Evolutionary conservation across 2,888 invertebrate species (phyloP).

Genomic region (Drosophila monieri): DNA sequence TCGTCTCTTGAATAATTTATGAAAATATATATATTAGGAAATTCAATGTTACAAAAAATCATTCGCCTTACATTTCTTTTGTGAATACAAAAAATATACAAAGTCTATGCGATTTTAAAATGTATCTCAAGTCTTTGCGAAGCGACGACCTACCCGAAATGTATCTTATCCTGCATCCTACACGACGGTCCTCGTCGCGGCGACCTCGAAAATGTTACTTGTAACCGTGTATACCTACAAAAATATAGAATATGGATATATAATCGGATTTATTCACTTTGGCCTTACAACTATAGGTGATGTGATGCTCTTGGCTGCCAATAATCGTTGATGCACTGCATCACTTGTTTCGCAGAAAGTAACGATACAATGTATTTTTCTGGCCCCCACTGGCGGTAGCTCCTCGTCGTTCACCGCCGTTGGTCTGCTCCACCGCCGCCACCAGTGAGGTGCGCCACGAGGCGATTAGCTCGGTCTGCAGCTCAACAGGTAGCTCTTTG

Average conservation of each 20-base stretch:
- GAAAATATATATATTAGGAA: background rate
- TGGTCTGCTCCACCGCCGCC: slow-evolving; percentile 73
- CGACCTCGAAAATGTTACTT: slow-evolving; percentile 5
- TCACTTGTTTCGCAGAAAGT: slow-evolving; percentile 89
- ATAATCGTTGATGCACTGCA: slow-evolving; percentile 47
- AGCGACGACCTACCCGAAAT: background rate
- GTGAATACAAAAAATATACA: too few relatives aligned
- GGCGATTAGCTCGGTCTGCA: slow-evolving; percentile 90
- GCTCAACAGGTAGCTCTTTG: slow-evolving; percentile 88
- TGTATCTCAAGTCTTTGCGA: background rate
- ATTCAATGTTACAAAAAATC: background rate
- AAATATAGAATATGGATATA: slow-evolving; percentile 27
- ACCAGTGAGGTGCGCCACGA: slow-evolving; percentile 85
- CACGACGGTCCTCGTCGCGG: slow-evolving; percentile 5
- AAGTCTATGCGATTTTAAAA: slow-evolving; percentile 1
- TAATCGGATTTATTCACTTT: slow-evolving; percentile 34
- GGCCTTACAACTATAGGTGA: slow-evolving; percentile 26
- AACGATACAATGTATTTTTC: slow-evolving; percentile 88
- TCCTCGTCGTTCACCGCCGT: slow-evolving; percentile 15
- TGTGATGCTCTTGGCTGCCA: slow-evolving; percentile 9
- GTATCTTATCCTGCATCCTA: slow-evolving; percentile 11
- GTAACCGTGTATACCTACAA: slow-evolving; percentile 30
- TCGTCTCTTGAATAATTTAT: background rate
- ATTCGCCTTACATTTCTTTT: background rate
- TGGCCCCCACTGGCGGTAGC: slow-evolving; percentile 53